Percentiles rank a stretch among this genome's conserved stretches.
Conservation (phyloP, 37 sponge, comb jelly and placozoan species). For the Theonella swinhoei region DNA sequence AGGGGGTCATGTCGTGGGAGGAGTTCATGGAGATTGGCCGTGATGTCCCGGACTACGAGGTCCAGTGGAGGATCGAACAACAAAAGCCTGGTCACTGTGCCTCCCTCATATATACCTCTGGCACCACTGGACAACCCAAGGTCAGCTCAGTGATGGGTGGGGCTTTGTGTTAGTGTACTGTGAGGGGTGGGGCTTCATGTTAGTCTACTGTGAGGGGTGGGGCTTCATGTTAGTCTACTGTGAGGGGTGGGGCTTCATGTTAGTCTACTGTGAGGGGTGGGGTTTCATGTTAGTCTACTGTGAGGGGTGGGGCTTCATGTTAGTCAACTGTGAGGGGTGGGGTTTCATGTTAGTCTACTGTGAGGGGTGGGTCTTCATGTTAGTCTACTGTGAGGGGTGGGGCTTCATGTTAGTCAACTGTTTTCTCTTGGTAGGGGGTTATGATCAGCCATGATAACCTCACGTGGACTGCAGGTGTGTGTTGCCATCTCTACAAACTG, state of each 20-base stretch:
- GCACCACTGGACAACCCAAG: slow-evolving; percentile 93
- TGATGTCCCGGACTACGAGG: slow-evolving; percentile 87
- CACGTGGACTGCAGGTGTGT: slow-evolving; percentile 86
- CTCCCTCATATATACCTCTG: slow-evolving; percentile 90
- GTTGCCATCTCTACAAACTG: slow-evolving; percentile 53
- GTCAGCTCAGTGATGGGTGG: slow-evolving; percentile 15
- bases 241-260: too few species aligned
- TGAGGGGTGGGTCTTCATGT: too few species aligned
- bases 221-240: too few species aligned
- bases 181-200: too few species aligned
- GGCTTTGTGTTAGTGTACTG: slow-evolving; percentile 3
- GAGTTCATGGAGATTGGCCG: slow-evolving; percentile 75
- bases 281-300: too few species aligned
- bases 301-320: too few species aligned
- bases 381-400: too few species aligned
- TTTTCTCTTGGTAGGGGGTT: slow-evolving; percentile 86
- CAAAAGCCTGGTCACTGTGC: slow-evolving; percentile 88
- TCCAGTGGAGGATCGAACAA: slow-evolving; percentile 82
- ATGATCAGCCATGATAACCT: slow-evolving; percentile 95
- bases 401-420: too few species aligned
- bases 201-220: too few species aligned
- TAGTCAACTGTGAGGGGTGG: too few species aligned
- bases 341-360: too few species aligned
- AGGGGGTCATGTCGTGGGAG: slow-evolving; percentile 75
- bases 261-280: too few species aligned